Base-by-base conservation (phyloP, 2,113 vertebrate genomes). In the Turdus rufiventris region DNA sequence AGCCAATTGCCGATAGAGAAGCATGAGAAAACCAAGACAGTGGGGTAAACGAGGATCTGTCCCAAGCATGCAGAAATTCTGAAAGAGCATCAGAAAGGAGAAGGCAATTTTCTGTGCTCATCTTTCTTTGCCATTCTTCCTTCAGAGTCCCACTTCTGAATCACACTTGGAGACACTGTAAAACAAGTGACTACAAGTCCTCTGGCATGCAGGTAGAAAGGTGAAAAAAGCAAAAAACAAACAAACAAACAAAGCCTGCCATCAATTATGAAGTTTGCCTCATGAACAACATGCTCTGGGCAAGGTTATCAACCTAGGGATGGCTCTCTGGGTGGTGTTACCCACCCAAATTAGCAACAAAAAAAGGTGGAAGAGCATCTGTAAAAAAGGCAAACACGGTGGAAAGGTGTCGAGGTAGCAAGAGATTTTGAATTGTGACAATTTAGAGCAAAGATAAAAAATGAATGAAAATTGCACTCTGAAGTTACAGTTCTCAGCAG, bases 221-320 rank as follows among this genome's bases (percentile, higher is more conserved):
- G 66, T 56, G 47, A 18, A 57, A 45, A 67, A 20, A 29, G 45
- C 2, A n/a, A 57, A 34, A 45, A 29, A 21, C 53, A 20, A 42
- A 33, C 12, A 10, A 31, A 56, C 2, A 1, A 40, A 48, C 21
- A 11, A n/a, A 38, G 54, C 4, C 43, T 58, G 26, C 38, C 60
- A 20, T 17, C 38, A 8, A 2, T 40, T 26, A 19, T 26, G 43
- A 33, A 58, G 14, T 50, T 40, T 42, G 12, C 43, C 45, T 71
- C 42, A 31, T 25, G 48, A 73, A 18, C 67, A 31, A 1, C 17
- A 19, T 0, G 0, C 48, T 51, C 54, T 21, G 26, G 38, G 58
- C 62, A 43, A 77, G 56, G 36, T 54, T 53, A 18, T 21, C 67
- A 84, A 1, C 24, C 47, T 8, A 18, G 45, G 40, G 50, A 24